Evolutionary conservation across 2,888 invertebrate species (phyloP).

Genomic region (Pollenia amentaria): DNA sequence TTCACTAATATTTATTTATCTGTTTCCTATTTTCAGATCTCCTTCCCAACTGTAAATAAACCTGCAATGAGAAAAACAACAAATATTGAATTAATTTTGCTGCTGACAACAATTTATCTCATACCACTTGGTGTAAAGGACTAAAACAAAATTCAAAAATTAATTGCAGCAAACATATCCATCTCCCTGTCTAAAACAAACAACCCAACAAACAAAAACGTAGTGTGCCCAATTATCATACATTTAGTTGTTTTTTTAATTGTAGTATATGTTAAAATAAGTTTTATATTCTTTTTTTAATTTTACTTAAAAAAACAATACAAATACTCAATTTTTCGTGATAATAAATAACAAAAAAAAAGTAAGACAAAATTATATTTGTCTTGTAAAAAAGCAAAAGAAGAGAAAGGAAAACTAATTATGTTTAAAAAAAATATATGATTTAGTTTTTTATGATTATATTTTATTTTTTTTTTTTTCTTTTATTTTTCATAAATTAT

Average conservation of each 20-base stretch:
- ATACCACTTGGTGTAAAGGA: slow-evolving; percentile 55
- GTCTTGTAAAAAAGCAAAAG: slow-evolving; percentile 73
- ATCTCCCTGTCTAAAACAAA: slow-evolving; percentile 15
- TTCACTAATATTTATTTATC: background rate
- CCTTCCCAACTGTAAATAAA: slow-evolving; percentile 80
- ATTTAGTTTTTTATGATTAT: slow-evolving; percentile 26
- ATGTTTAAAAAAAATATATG: slow-evolving; percentile 30
- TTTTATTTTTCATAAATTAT: slow-evolving; percentile 66
- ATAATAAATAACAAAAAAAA: slow-evolving; percentile 77
- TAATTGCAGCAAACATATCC: slow-evolving; percentile 1
- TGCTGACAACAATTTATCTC: background rate
- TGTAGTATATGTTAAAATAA: slow-evolving; percentile 63
- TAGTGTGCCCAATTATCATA: slow-evolving; percentile 57
- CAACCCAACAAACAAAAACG: slow-evolving; percentile 7
- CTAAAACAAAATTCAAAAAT: slow-evolving; percentile 9
- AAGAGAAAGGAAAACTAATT: slow-evolving; percentile 19
- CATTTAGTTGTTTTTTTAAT: slow-evolving; percentile 61
- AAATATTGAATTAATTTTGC: slow-evolving; percentile 31
- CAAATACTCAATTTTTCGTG: slow-evolving; percentile 84
- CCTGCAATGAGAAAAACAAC: slow-evolving; percentile 61
- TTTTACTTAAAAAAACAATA: slow-evolving; percentile 66
- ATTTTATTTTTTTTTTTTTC: slow-evolving; percentile 46
- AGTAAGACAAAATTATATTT: slow-evolving; percentile 77
- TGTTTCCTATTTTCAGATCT: slow-evolving; percentile 73
- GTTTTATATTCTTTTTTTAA: slow-evolving; percentile 65